Base-by-base conservation (phyloP, 2,888 invertebrate genomes). In the Agonum fuliginosum region DNA sequence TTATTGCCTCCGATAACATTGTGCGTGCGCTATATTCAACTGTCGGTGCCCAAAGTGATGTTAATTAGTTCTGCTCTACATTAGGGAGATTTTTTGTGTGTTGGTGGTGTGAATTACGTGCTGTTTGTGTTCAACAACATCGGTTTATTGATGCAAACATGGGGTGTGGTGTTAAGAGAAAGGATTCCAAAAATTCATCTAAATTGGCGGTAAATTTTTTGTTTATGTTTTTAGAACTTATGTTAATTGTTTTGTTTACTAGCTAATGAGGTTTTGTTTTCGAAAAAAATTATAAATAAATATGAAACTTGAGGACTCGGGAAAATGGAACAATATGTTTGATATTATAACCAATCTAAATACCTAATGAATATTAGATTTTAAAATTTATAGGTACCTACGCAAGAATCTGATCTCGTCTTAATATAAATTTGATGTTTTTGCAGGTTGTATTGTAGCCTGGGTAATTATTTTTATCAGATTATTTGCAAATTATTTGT, bases 161-260 rank as follows among this genome's bases (percentile, higher is more conserved):
- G 71, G 78, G 75, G 30, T 78, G 78, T 54, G 79, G 78, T 17
- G 30, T 78, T 1, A 78, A 70, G 69, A 54, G 54, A 65, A 77
- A 78, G 46, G 62, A 70, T 62, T 54, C 73, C 24, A 73, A 75
- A 51, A 75, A 46, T 48, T 46, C 74, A 19, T 74, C 65, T 17
- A 43, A 27, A 62, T 6, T 62, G 6, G 75, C 67, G 75, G 75
- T 75, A 67, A 67, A 20, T 48, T 48, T 48, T 48, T 6, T 48
- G 17, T 30, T 30, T 30, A 30, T 30, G 8, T 30, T 30, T 5
- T 30, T 30, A 5, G 30, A 30, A 8, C 30, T 8, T 30, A 5
- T 30, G 8, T 5, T 30, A 30, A 30, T 30, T 30, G 30, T 30
- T 30, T 5, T 5, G 30, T n/a, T n/a, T n/a, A n/a, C n/a, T n/a